Percentiles rank a stretch among this genome's conserved stretches.
phyloP scores from a whole-genome alignment of 2,888 invertebrate genomes.

The Tachina fera region DNA sequence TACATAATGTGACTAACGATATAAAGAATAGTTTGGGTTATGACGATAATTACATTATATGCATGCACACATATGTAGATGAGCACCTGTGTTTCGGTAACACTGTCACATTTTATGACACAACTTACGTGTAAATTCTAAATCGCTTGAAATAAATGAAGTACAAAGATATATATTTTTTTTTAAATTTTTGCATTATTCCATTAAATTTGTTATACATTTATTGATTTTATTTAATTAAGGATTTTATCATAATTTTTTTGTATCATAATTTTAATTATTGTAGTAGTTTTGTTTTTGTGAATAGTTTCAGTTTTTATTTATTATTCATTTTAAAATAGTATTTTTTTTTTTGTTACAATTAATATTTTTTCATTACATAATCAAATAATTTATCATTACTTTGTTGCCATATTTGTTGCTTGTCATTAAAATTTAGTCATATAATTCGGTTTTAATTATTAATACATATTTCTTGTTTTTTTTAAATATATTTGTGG shows the following conservation, averaged over 20 bases:
- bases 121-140: not conserved
- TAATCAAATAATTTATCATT: constrained; percentile 24
- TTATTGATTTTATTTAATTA: constrained; percentile 67
- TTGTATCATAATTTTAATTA: constrained; percentile 44
- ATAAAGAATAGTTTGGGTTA: too few species aligned
- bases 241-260: constrained; percentile 28
- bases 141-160: not conserved
- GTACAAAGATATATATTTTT: not conserved
- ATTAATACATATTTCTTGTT: not conserved
- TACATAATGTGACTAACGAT: too few species aligned
- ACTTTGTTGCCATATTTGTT: constrained; percentile 8
- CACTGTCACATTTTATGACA: not conserved
- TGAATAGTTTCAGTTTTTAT: constrained; percentile 33
- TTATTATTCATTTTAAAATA: constrained; percentile 29
- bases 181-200: constrained; percentile 53
- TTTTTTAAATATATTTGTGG: constrained; percentile 1
- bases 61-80: too few species aligned
- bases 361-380: constrained; percentile 2
- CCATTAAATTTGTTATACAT: constrained; percentile 66
- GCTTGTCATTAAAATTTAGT: constrained; percentile 16
- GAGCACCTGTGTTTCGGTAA: too few species aligned
- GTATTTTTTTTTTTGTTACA: constrained; percentile 36
- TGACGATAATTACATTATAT: too few species aligned
- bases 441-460: constrained; percentile 24
- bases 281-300: constrained; percentile 24